Evolutionary conservation across 2,113 vertebrate genomes (phyloP).

Genomic region (Anolis carolinensis): DNA sequence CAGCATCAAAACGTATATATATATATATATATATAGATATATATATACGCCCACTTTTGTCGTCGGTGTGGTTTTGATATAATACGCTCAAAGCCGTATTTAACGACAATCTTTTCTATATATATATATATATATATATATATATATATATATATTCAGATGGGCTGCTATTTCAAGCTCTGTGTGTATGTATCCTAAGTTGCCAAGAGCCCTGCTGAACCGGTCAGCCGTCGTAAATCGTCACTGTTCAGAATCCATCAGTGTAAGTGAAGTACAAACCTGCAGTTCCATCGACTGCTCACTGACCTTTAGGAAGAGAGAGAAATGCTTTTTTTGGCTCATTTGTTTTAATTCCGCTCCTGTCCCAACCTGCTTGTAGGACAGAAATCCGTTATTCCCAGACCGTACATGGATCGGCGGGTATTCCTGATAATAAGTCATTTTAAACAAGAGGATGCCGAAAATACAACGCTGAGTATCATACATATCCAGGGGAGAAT

Average conservation of each 20-base stretch:
- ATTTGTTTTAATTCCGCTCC: constrained; percentile 47
- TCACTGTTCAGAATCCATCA: constrained; percentile 63
- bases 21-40: constrained; percentile 45
- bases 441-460: not conserved
- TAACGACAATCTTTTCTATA: constrained; percentile 27
- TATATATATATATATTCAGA: constrained; percentile 60
- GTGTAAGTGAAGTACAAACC: constrained; percentile 65
- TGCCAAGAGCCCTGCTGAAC: constrained; percentile 61
- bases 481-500: no score
- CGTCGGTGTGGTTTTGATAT: constrained; percentile 59
- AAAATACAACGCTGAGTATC: not conserved
- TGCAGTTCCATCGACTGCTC: constrained; percentile 52
- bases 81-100: constrained; percentile 68
- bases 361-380: not conserved
- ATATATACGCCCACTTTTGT: constrained; percentile 16
- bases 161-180: constrained; percentile 61
- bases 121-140: constrained; percentile 1
- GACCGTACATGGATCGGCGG: not conserved
- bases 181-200: constrained; percentile 62
- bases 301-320: constrained; percentile 47
- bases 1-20: constrained; percentile 27
- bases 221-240: constrained; percentile 61
- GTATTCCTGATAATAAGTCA: not conserved
- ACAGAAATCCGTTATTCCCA: not conserved
- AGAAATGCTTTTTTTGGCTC: constrained; percentile 44